Evolutionary conservation across 2,797 vertebrate species (phyloP).

Genomic region (Hyperoplus lanceolatus): DNA sequence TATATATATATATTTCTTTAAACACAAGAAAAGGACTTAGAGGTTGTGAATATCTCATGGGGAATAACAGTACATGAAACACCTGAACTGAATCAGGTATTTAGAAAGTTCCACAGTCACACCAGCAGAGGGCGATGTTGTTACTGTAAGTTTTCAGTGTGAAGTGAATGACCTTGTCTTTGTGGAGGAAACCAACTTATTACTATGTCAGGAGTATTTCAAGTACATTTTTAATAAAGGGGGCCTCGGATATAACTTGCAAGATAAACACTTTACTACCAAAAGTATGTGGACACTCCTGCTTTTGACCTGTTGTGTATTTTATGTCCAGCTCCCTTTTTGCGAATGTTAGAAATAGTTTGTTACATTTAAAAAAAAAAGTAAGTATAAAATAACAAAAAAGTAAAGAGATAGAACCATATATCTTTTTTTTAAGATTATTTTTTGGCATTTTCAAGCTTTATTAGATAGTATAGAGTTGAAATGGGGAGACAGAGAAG

Average conservation of each 20-base stretch:
- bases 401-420: too few relatives aligned
- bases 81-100: background rate
- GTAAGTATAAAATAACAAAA: background rate
- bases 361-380: too few relatives aligned
- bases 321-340: background rate
- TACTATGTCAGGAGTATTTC: background rate
- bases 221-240: background rate
- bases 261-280: background rate
- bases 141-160: background rate
- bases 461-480: too few relatives aligned
- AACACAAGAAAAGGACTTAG: slow-evolving; percentile 27
- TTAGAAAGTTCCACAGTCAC: accelerated
- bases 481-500: too few relatives aligned
- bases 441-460: too few relatives aligned
- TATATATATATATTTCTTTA: background rate
- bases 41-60: slow-evolving; percentile 30
- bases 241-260: background rate
- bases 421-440: too few relatives aligned
- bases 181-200: background rate
- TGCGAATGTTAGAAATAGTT: too few relatives aligned
- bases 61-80: slow-evolving; percentile 27
- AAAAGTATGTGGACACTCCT: background rate
- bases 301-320: background rate
- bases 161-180: background rate
- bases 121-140: slow-evolving; percentile 48